phyloP scores from a whole-genome alignment of 2,888 invertebrate genomes.

The Chydorus sphaericus region DNA sequence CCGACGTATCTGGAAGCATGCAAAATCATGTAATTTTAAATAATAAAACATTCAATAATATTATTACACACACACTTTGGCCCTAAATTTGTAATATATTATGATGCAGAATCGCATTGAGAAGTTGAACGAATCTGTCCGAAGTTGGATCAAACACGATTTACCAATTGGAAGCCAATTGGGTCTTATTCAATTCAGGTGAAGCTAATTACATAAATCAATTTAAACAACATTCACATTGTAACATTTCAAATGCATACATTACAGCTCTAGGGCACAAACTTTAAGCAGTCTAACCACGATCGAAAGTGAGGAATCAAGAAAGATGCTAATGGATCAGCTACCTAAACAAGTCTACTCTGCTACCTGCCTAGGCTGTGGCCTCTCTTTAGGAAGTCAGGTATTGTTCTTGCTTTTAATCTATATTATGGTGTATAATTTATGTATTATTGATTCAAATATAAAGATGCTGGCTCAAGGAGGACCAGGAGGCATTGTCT shows the following conservation, averaged over 20 bases:
- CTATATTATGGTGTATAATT: no score
- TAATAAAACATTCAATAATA: not conserved
- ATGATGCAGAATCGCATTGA: not conserved
- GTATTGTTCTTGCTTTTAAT: no score
- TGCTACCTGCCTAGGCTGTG: not conserved
- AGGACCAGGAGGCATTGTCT: not conserved
- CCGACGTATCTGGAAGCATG: not conserved
- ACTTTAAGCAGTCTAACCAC: not conserved
- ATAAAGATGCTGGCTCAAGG: not conserved
- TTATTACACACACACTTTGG: not conserved
- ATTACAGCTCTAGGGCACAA: not conserved
- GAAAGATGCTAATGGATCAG: not conserved
- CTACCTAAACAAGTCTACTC: not conserved
- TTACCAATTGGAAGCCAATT: not conserved
- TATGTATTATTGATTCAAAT: not conserved
- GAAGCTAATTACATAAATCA: not conserved
- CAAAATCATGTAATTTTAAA: not conserved
- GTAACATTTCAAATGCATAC: not conserved
- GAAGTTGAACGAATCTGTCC: not conserved
- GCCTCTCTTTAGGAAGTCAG: not conserved
- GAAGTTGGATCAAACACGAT: not conserved
- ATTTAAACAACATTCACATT: not conserved
- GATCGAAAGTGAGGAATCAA: not conserved
- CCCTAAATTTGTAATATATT: not conserved
- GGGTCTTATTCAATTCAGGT: not conserved